Conservation (phyloP, 2,888 invertebrate species). For the Tenthredo distinguenda region DNA sequence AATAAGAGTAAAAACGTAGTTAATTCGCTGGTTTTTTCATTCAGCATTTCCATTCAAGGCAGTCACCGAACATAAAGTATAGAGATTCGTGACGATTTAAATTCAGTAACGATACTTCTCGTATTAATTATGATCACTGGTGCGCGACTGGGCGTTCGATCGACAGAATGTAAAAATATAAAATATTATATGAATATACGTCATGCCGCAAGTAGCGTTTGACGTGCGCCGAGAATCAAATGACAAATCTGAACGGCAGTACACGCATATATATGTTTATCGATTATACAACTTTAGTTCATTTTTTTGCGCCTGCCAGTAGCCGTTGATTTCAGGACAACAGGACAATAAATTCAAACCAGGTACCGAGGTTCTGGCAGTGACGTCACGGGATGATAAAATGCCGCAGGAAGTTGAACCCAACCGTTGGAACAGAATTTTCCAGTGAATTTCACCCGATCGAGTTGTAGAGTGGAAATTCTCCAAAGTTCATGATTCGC, state of each 20-base stretch:
- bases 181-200: background rate
- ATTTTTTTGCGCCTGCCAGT: background rate
- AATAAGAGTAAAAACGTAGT: background rate
- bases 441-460: slow-evolving; percentile 20
- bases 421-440: slow-evolving; percentile 11
- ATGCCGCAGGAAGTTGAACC: background rate
- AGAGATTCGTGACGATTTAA: slow-evolving; percentile 29
- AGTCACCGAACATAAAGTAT: background rate
- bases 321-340: background rate
- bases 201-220: slow-evolving; percentile 10
- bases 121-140: background rate
- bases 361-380: background rate
- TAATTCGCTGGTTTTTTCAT: background rate
- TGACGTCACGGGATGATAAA: background rate
- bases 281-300: slow-evolving; percentile 12
- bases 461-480: slow-evolving; percentile 13
- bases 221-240: slow-evolving; percentile 37
- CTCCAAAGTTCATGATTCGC: background rate
- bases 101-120: slow-evolving; percentile 26
- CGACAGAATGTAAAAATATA: slow-evolving; percentile 10
- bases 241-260: slow-evolving; percentile 3
- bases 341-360: background rate
- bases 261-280: slow-evolving; percentile 6
- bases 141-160: background rate
- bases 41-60: slow-evolving; percentile 36